Conservation (phyloP, 1,140 invertebrate genomes). For the Apis cerana region DNA sequence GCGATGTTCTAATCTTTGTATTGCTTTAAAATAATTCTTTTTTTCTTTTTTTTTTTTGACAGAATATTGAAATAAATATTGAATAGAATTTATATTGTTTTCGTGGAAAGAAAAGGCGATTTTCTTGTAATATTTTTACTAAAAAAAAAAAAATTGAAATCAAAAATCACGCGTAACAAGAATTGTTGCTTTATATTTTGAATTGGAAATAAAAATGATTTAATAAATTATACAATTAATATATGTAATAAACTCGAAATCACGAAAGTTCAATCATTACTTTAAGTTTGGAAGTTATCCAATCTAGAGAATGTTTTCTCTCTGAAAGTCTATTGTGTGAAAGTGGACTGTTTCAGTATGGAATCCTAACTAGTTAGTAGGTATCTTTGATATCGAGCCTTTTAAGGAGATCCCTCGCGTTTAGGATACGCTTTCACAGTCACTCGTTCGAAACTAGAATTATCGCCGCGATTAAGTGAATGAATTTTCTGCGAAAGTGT, state of each 20-base stretch:
- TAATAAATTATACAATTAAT: too few relatives aligned
- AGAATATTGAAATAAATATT: too few relatives aligned
- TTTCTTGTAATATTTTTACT: too few relatives aligned
- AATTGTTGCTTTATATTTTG: too few relatives aligned
- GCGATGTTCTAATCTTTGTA: too few relatives aligned
- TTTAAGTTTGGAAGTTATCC: background rate
- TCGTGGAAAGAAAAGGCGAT: too few relatives aligned
- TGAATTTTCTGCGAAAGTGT: background rate
- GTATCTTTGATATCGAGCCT: conserved; percentile 17
- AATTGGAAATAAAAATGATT: too few relatives aligned
- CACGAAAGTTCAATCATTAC: background rate
- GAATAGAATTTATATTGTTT: too few relatives aligned
- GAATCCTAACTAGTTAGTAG: background rate
- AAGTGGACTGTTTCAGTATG: background rate
- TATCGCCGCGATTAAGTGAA: background rate
- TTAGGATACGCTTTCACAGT: conserved; percentile 25
- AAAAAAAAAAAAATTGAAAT: too few relatives aligned
- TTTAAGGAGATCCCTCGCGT: conserved; percentile 5
- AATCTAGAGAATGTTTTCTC: background rate
- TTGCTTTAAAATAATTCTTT: too few relatives aligned
- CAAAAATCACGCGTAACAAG: too few relatives aligned
- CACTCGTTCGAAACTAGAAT: background rate
- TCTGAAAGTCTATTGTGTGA: conserved; percentile 10
- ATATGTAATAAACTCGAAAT: background rate
- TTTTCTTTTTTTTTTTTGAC: too few relatives aligned